Conservation (phyloP, 2,113 vertebrate genomes). For the Crotophaga sulcirostris region DNA sequence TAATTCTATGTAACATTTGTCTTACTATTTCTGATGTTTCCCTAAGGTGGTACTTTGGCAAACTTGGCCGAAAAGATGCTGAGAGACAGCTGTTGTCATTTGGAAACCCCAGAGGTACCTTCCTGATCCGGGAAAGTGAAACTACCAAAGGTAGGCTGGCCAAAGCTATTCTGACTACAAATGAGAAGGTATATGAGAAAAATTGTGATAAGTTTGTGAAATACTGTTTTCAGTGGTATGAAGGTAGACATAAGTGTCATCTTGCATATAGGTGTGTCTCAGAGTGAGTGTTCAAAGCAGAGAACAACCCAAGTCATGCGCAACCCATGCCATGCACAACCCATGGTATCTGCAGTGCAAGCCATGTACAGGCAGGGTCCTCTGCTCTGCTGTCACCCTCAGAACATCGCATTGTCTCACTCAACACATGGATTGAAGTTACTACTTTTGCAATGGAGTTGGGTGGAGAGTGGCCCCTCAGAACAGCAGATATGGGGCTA, state of each 20-base stretch:
- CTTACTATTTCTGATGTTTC: not conserved
- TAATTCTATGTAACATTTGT: not conserved
- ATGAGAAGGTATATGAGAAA: not conserved
- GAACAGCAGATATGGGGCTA: not conserved
- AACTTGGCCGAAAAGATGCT: slow-evolving; percentile 96
- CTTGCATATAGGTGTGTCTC: not conserved
- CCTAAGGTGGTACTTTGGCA: slow-evolving; percentile 95
- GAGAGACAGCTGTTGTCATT: slow-evolving; percentile 93
- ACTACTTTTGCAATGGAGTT: not conserved
- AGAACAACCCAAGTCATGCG: not conserved
- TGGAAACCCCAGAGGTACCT: slow-evolving; percentile 92
- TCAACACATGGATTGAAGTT: accelerated
- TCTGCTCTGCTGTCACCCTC: not conserved
- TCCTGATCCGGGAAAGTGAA: slow-evolving; percentile 96
- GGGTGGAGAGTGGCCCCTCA: not conserved
- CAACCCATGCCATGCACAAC: not conserved
- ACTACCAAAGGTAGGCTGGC: slow-evolving; percentile 91
- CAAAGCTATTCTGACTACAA: not conserved
- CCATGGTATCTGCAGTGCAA: not conserved
- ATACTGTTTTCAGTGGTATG: not conserved
- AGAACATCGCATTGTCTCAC: not conserved
- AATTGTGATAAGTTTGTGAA: not conserved
- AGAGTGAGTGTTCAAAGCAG: not conserved
- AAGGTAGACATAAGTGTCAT: not conserved
- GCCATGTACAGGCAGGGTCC: not conserved